These are phyloP conservation scores for Anarhynchus alexandrinus DNA, from an alignment of 2,113 vertebrate species.

Conservation along the genomic window DNA sequence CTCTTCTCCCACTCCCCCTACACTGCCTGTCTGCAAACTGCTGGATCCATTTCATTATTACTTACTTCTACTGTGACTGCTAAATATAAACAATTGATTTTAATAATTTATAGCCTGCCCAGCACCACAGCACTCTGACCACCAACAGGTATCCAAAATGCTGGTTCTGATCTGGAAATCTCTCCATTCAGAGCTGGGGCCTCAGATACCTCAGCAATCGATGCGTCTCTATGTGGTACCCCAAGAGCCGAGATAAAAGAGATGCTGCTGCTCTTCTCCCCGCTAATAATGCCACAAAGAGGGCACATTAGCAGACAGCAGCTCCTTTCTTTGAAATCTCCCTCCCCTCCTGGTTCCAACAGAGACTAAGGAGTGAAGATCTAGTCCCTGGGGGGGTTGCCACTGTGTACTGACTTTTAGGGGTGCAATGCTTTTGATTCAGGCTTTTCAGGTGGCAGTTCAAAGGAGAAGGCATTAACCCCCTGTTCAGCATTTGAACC, in stretches of 20 bases:
- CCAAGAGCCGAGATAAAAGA: neutral
- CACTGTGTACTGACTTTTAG: neutral
- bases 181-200: neutral
- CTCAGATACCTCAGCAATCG: neutral
- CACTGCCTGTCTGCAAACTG: neutral
- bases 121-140: neutral
- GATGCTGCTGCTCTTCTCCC: neutral
- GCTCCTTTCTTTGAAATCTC: neutral
- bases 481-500: neutral
- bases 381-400: neutral
- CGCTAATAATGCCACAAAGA: neutral
- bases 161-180: neutral
- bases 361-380: neutral
- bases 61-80: neutral
- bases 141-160: neutral
- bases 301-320: neutral
- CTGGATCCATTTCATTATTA: neutral
- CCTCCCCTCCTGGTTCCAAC: neutral
- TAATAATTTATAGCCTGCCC: conserved; percentile 3
- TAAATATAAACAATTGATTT: neutral
- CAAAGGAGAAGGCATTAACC: neutral
- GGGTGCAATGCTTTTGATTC: neutral
- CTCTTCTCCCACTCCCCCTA: neutral
- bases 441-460: neutral
- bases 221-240: neutral